phyloP scores from a whole-genome alignment of 2,888 invertebrate genomes.

The Julus scandinavius region DNA sequence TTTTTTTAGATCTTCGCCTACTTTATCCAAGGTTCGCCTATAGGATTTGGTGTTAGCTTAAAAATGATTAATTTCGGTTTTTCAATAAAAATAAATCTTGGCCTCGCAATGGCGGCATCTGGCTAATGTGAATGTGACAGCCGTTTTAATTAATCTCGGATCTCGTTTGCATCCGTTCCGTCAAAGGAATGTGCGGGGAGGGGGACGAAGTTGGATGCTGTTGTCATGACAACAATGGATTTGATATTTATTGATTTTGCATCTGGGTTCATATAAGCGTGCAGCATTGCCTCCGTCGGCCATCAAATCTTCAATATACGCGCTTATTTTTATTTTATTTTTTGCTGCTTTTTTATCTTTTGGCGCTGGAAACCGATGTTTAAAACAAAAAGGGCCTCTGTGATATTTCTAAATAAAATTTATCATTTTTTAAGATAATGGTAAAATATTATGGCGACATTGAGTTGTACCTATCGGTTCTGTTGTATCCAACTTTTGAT shows the following conservation, averaged over 20 bases:
- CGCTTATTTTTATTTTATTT: background rate
- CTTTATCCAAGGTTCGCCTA: background rate
- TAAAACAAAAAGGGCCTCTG: background rate
- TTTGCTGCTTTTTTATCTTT: background rate
- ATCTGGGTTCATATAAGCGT: conserved; percentile 22
- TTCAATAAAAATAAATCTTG: background rate
- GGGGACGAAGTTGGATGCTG: conserved; percentile 14
- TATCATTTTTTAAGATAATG: background rate
- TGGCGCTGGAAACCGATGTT: background rate
- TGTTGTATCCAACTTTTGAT: too few relatives aligned
- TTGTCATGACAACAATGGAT: conserved; percentile 45
- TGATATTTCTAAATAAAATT: background rate
- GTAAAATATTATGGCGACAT: too few relatives aligned
- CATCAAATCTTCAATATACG: background rate
- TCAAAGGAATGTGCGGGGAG: background rate
- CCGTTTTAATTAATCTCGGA: conserved; percentile 34
- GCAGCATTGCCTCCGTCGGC: background rate
- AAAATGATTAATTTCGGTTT: background rate
- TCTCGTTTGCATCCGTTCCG: conserved; percentile 34
- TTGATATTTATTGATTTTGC: conserved; percentile 46
- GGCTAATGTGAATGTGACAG: conserved; percentile 6
- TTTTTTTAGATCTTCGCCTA: background rate
- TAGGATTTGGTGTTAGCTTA: background rate
- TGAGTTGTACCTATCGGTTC: too few relatives aligned
- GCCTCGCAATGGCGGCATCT: background rate